These are phyloP conservation scores for Achroia grisella DNA, from an alignment of 1,140 invertebrate species.

Conservation along the genomic window DNA sequence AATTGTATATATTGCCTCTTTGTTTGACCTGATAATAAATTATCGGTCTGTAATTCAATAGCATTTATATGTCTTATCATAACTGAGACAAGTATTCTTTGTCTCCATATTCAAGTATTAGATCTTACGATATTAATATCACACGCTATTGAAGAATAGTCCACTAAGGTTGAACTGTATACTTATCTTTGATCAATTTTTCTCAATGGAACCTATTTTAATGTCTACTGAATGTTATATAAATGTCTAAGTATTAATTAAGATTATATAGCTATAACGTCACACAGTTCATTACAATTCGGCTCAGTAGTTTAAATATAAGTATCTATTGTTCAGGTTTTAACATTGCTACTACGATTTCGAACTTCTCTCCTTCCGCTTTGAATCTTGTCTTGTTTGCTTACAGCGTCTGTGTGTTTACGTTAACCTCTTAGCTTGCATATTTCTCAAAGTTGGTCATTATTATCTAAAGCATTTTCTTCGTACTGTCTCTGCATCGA, in stretches of 20 bases:
- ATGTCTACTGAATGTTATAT: slow-evolving; percentile 62
- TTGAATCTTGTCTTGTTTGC: slow-evolving; percentile 7
- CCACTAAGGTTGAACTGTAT: slow-evolving; percentile 25
- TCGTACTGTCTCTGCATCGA: slow-evolving; percentile 2
- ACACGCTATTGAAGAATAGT: slow-evolving; percentile 29
- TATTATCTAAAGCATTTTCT: slow-evolving; percentile 9
- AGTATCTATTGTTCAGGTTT: slow-evolving; percentile 50
- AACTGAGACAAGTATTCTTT: background rate
- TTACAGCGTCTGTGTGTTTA: slow-evolving; percentile 13
- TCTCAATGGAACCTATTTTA: slow-evolving; percentile 46
- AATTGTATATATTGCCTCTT: slow-evolving; percentile 32
- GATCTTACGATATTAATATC: background rate
- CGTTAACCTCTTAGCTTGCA: slow-evolving; percentile 17
- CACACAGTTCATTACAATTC: slow-evolving; percentile 40
- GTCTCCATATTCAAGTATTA: background rate
- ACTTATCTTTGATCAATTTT: slow-evolving; percentile 26
- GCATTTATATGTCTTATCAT: slow-evolving; percentile 6
- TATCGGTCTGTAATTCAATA: slow-evolving; percentile 28
- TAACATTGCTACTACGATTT: slow-evolving; percentile 59
- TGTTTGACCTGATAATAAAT: slow-evolving; percentile 22
- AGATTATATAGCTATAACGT: slow-evolving; percentile 43
- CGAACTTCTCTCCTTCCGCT: background rate
- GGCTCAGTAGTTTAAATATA: slow-evolving; percentile 48
- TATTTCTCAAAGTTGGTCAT: slow-evolving; percentile 67
- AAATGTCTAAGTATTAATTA: slow-evolving; percentile 60